A percentile compares a stretch with the other conserved stretches of the same genome.
Evolutionary conservation across 1,140 invertebrate genomes (phyloP).

Genomic region (Drosophila athabasca): DNA sequence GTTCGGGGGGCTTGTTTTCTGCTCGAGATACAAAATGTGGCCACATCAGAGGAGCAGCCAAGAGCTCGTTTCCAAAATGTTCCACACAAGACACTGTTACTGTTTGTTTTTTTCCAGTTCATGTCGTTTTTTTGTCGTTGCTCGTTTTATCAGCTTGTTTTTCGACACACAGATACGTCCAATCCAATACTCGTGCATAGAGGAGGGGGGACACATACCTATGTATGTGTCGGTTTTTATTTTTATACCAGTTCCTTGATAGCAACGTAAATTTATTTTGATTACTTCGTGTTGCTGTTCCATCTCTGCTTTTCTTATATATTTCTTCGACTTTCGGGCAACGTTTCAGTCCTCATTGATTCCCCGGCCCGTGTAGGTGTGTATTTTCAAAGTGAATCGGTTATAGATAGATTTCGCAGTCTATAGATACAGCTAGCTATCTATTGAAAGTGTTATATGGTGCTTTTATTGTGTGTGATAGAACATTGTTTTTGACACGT

Average conservation of each 20-base stretch:
- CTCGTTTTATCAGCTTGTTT: conserved; percentile 73
- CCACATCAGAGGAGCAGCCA: neutral
- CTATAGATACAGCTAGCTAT: neutral
- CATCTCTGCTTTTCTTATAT: conserved; percentile 28
- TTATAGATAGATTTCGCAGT: conserved; percentile 4
- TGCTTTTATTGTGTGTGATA: conserved; percentile 1
- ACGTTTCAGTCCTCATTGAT: conserved; percentile 66
- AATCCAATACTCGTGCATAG: neutral
- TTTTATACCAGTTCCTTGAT: conserved; percentile 61
- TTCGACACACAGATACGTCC: conserved; percentile 12
- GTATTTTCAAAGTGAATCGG: conserved; percentile 37
- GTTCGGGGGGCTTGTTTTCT: conserved; percentile 37
- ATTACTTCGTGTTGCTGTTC: conserved; percentile 28
- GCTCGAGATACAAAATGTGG: conserved; percentile 27
- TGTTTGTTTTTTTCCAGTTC: conserved; percentile 15
- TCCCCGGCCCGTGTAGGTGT: conserved; percentile 72
- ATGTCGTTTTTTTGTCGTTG: conserved; percentile 19
- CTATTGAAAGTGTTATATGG: neutral
- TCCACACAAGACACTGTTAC: conserved; percentile 21
- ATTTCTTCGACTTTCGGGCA: conserved; percentile 36
- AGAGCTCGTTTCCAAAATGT: conserved; percentile 52
- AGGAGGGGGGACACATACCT: conserved; percentile 19
- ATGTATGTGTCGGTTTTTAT: conserved; percentile 71
- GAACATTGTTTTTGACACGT: conserved; percentile 16
- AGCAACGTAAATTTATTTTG: conserved; percentile 55